phyloP scores from a whole-genome alignment of 2,113 vertebrate genomes.

The Jacana jacana region DNA sequence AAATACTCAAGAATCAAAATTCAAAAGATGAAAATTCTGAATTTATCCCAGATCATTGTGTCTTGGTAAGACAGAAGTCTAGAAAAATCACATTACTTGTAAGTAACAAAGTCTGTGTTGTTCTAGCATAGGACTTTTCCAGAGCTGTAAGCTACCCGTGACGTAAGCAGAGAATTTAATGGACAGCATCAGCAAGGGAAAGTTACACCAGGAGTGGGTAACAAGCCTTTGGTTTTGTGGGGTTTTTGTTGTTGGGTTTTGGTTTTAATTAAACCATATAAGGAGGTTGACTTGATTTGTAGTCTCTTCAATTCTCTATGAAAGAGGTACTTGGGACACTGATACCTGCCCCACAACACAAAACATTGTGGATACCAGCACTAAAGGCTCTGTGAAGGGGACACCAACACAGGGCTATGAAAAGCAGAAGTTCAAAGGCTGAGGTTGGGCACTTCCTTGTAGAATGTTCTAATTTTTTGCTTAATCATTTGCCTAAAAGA shows the following conservation, averaged over 20 bases:
- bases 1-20: neutral
- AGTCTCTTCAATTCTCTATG: neutral
- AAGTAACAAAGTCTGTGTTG: neutral
- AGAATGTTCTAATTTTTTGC: neutral
- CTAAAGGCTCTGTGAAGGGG: neutral
- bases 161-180: neutral
- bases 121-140: neutral
- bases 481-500: neutral
- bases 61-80: neutral
- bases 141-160: neutral
- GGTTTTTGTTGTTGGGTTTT: neutral
- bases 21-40: neutral
- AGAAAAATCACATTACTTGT: neutral
- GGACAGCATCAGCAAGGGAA: neutral
- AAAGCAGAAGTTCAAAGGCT: neutral
- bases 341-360: neutral
- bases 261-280: neutral
- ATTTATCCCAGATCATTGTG: neutral
- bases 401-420: neutral
- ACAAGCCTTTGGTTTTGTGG: rapidly evolving
- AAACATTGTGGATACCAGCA: neutral
- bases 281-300: neutral
- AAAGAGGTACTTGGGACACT: neutral
- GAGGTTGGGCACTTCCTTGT: neutral
- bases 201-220: neutral